Evolutionary conservation across 2,888 invertebrate genomes (phyloP).

Genomic region (Hoplodrina blanda): DNA sequence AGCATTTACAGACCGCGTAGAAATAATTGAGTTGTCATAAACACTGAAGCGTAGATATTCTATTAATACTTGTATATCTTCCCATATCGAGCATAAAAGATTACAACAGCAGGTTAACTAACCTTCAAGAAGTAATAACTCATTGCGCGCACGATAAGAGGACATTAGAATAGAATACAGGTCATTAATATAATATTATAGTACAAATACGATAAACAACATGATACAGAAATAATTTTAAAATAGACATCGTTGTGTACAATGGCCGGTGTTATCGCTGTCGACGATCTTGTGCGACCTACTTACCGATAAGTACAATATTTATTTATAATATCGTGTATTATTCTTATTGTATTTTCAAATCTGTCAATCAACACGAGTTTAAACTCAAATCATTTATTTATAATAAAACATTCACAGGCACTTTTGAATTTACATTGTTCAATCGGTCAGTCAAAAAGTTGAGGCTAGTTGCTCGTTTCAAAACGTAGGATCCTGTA

Average conservation of each 20-base stretch:
- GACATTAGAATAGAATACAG: conserved; percentile 17
- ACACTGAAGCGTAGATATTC: neutral
- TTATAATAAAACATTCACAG: neutral
- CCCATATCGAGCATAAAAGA: neutral
- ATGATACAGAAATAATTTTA: conserved; percentile 1
- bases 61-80: neutral
- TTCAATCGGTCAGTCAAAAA: too few relatives aligned
- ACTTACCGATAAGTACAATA: conserved; percentile 16
- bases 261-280: conserved; percentile 24
- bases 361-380: neutral
- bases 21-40: neutral
- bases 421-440: too few relatives aligned
- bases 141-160: conserved; percentile 13
- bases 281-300: conserved; percentile 20
- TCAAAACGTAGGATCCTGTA: too few relatives aligned
- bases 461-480: too few relatives aligned
- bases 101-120: conserved; percentile 13
- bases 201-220: conserved; percentile 15
- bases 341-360: conserved; percentile 2
- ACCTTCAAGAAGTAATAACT: conserved; percentile 24
- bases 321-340: conserved; percentile 6
- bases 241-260: conserved; percentile 13
- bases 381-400: neutral
- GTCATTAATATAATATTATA: conserved; percentile 17
- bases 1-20: neutral